Conservation (phyloP, 64 coral and sea anemone genomes). For the Hydrozoanthus tunicans region DNA sequence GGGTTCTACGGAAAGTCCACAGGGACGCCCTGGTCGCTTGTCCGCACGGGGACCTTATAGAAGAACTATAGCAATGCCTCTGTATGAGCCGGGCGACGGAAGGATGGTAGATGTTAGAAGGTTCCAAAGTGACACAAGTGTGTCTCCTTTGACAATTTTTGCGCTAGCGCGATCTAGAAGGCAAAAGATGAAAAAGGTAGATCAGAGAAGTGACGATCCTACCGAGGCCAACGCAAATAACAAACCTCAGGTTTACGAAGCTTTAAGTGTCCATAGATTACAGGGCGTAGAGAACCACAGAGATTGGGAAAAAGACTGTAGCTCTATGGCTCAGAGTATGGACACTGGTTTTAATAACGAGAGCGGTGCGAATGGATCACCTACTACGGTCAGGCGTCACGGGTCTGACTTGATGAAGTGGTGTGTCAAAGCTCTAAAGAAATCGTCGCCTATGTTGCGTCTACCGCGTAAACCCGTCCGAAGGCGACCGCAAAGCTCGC, state of each 20-base stretch:
- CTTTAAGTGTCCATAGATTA: background rate
- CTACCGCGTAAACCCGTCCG: slow-evolving; percentile 2
- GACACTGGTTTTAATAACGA: background rate
- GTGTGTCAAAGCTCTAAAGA: slow-evolving; percentile 46
- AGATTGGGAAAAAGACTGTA: background rate
- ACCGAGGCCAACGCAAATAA: slow-evolving; percentile 2
- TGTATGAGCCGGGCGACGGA: slow-evolving; percentile 49
- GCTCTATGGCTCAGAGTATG: background rate
- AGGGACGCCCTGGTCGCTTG: background rate
- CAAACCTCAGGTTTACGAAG: background rate
- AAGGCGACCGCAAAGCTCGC: slow-evolving; percentile 29
- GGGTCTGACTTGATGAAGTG: slow-evolving; percentile 15
- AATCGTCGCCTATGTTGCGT: background rate
- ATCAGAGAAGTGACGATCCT: background rate
- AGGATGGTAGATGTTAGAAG: slow-evolving; percentile 32
- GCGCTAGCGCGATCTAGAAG: slow-evolving; percentile 72
- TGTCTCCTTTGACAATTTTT: slow-evolving; percentile 90
- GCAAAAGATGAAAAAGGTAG: slow-evolving; percentile 38
- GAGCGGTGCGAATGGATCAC: background rate
- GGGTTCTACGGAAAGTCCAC: background rate
- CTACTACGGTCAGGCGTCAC: background rate
- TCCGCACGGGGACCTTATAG: background rate
- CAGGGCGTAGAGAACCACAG: background rate
- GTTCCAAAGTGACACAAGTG: slow-evolving; percentile 4
- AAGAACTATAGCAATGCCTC: slow-evolving; percentile 54